Evolutionary conservation across 2,888 invertebrate genomes (phyloP), one percentile per base, ranked within the genome.

Genomic region (Ashinkailepas kermadecensis): DNA sequence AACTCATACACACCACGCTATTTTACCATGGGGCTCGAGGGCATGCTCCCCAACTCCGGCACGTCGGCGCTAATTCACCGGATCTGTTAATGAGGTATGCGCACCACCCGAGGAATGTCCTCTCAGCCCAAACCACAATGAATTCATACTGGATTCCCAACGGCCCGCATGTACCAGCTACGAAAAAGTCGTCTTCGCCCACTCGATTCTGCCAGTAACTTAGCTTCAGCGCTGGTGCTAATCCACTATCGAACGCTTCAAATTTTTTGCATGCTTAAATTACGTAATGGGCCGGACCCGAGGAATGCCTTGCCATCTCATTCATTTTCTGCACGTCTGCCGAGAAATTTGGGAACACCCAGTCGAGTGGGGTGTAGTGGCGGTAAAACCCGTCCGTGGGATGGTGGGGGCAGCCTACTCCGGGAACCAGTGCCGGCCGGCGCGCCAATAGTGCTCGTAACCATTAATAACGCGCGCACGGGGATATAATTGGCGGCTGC

Each of bases 341-440:
- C 15, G 74, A 74, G 18, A 25, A 74, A 54, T 74, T 74, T 54
- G 74, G 74, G 54, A 74, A 74, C 74, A 74, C 74, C 74, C 74
- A 74, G 54, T 23, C 74, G 54, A 18, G 11, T 18, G 21, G 9
- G 39, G 74, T n/a, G 59, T 15, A 4, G 1, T 39, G 39, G 39
- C 39, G 39, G 39, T 39, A 39, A 39, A 39, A 39, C 39, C 39
- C 39, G 39, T 39, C 39, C 2, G 39, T 39, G 39, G 39, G 39
- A 1, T 39, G 39, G 39, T 39, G 39, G 39, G 39, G 39, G 39
- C 39, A 39, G 39, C 39, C 39, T 39, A 4, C 39, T 39, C 39
- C 39, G 39, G 39, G 39, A 39, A 39, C 39, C 39, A 4, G 39
- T 39, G 70, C 39, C 74, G 39, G 23, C 39, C 10, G 21, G 3